phyloP scores from a whole-genome alignment of 2,888 invertebrate genomes.

The Cheilosia soror region DNA sequence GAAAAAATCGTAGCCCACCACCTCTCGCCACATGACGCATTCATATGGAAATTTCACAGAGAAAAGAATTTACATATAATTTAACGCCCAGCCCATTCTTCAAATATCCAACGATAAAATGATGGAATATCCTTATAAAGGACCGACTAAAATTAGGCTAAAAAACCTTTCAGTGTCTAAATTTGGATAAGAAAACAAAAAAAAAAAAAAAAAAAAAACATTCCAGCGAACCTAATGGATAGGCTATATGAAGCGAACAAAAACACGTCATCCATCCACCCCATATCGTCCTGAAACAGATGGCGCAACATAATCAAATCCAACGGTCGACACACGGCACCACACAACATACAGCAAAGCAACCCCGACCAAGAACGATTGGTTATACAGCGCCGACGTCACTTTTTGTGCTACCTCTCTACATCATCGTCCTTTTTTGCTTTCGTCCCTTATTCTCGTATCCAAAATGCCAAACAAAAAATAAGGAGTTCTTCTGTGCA shows the following conservation, averaged over 20 bases:
- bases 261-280: slow-evolving; percentile 57
- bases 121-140: slow-evolving; percentile 67
- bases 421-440: slow-evolving; percentile 30
- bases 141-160: slow-evolving; percentile 56
- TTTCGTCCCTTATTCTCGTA: slow-evolving; percentile 18
- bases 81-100: slow-evolving; percentile 62
- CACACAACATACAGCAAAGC: slow-evolving; percentile 16
- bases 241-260: slow-evolving; percentile 53
- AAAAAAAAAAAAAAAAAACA: slow-evolving; percentile 28
- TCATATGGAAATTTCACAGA: slow-evolving; percentile 69
- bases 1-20: slow-evolving; percentile 28
- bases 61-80: slow-evolving; percentile 72
- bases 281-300: slow-evolving; percentile 59
- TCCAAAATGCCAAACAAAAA: not conserved
- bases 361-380: slow-evolving; percentile 30
- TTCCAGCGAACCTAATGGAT: slow-evolving; percentile 57
- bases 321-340: slow-evolving; percentile 61
- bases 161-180: slow-evolving; percentile 49
- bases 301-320: slow-evolving; percentile 75
- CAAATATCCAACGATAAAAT: slow-evolving; percentile 56
- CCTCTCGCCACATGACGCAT: slow-evolving; percentile 68
- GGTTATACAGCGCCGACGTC: slow-evolving; percentile 66
- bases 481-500: slow-evolving; percentile 30
- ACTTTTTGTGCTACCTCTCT: slow-evolving; percentile 52
- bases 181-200: slow-evolving; percentile 21